These are phyloP conservation scores for Lymantria monacha DNA, from an alignment of 2,888 invertebrate genomes.

Conservation along the genomic window DNA sequence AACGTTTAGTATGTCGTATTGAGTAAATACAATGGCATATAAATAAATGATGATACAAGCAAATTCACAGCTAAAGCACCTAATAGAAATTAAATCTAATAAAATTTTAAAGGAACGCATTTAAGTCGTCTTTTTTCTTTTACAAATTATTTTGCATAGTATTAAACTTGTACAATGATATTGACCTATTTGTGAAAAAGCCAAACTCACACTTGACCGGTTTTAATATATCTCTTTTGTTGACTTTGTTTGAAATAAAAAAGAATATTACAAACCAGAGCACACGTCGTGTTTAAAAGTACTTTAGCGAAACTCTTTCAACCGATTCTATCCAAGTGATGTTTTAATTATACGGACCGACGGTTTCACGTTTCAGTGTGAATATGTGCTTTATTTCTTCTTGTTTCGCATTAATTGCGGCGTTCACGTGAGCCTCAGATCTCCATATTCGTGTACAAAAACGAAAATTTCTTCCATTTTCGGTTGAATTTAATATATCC, in stretches of 20 bases:
- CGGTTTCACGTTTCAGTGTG: slow-evolving; percentile 49
- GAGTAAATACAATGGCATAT: too few relatives aligned
- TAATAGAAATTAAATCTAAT: too few relatives aligned
- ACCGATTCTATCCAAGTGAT: slow-evolving; percentile 47
- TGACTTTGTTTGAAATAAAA: slow-evolving; percentile 8
- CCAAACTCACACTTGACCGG: too few relatives aligned
- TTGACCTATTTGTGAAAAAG: too few relatives aligned
- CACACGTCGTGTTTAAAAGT: slow-evolving; percentile 25
- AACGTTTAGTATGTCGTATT: too few relatives aligned
- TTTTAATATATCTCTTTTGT: too few relatives aligned
- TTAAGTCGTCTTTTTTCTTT: too few relatives aligned
- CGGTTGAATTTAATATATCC: slow-evolving; percentile 38
- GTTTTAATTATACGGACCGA: slow-evolving; percentile 62
- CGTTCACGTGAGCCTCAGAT: slow-evolving; percentile 39
- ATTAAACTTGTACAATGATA: too few relatives aligned
- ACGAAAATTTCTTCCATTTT: slow-evolving; percentile 43
- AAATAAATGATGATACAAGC: too few relatives aligned
- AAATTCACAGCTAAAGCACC: too few relatives aligned
- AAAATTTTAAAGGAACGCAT: too few relatives aligned
- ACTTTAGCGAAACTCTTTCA: slow-evolving; percentile 33
- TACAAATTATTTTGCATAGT: too few relatives aligned
- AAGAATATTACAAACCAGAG: slow-evolving; percentile 22
- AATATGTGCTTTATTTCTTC: slow-evolving; percentile 61
- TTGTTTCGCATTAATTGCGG: slow-evolving; percentile 68
- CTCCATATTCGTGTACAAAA: slow-evolving; percentile 59